These are phyloP conservation scores for Amazona vittata DNA, from an alignment of 2,113 vertebrate genomes.

Conservation along the genomic window DNA sequence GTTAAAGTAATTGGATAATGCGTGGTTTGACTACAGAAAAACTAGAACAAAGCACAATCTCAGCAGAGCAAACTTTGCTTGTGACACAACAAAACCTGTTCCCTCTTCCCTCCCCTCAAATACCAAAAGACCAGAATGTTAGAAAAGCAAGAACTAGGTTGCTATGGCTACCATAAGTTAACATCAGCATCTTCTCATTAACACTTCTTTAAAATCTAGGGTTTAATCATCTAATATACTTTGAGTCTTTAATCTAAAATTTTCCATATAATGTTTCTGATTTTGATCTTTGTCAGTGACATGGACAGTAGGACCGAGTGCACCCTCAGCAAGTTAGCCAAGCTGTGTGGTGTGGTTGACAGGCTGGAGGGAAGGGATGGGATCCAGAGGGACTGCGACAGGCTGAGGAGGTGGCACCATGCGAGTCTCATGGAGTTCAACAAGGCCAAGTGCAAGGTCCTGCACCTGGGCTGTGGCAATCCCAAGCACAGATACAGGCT, in stretches of 20 bases:
- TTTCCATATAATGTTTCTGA: neutral
- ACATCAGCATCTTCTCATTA: neutral
- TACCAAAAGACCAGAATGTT: neutral
- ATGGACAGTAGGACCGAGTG: neutral
- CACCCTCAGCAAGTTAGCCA: neutral
- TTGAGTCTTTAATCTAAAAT: neutral
- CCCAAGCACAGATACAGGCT: neutral
- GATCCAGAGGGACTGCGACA: neutral
- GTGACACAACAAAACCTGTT: neutral
- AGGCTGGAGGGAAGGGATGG: neutral
- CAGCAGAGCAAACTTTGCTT: neutral
- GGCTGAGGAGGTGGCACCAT: neutral
- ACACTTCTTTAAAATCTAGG: neutral
- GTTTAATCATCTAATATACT: neutral
- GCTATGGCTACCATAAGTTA: conserved; percentile 25
- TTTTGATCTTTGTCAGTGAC: neutral
- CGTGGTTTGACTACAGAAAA: neutral
- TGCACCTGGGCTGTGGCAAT: neutral
- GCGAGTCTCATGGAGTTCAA: neutral
- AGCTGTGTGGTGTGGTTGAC: neutral
- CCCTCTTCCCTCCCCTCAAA: neutral
- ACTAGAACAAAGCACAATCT: neutral
- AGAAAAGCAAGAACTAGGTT: neutral
- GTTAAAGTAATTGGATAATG: neutral
- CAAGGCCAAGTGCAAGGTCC: neutral